Base-by-base conservation (phyloP, 1,140 invertebrate genomes). In the Drosophila subpulchrella region DNA sequence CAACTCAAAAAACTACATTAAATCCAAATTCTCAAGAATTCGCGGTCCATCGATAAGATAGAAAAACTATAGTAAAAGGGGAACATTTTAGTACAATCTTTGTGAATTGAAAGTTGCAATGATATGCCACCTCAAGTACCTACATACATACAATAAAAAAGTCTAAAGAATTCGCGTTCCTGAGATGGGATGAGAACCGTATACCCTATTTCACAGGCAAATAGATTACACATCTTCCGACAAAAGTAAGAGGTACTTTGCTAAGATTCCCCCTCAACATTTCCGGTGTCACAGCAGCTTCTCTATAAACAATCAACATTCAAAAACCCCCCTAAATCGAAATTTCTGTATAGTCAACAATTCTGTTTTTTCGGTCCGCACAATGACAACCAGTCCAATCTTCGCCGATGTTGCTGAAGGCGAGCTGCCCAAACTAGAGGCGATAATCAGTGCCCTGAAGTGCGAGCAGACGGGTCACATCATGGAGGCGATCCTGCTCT, bases 401-500 rank as follows among this genome's bases (percentile, higher is more conserved):
- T 68, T 61, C 38, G 55, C 59, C n/a, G 53, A 75, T 6, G 15
- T 50, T 5, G 58, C 56, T 36, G 80, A 78, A 1, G 56, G 71
- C 13, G 74, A 84, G 7, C 53, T 78, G 47, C 70, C 74, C 38
- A 72, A 84, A n/a, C 27, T 81, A 42, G 88, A 78, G 46, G 71
- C 71, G 3, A 78, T 88, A 1, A 70, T 55, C 15, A 65, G 57
- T 47, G 88, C 86, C 7, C 17, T 86, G 0, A 90, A 86, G 32
- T 90, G 86, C 58, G 86, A 90, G 38, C 79, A 83, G 38, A 55
- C 72, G 15, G 86, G 86, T 7, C 88, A 90, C 36, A 74, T 86
- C 1, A 88, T 90, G 81, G 86, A 90, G 79, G 81, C 86, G 7
- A 86, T 90, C 11, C 59, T 90, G 7, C 67, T 90, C 1, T 90